Evolutionary conservation across 2,113 vertebrate species (phyloP).

Genomic region (Ictidomys tridecemlineatus): DNA sequence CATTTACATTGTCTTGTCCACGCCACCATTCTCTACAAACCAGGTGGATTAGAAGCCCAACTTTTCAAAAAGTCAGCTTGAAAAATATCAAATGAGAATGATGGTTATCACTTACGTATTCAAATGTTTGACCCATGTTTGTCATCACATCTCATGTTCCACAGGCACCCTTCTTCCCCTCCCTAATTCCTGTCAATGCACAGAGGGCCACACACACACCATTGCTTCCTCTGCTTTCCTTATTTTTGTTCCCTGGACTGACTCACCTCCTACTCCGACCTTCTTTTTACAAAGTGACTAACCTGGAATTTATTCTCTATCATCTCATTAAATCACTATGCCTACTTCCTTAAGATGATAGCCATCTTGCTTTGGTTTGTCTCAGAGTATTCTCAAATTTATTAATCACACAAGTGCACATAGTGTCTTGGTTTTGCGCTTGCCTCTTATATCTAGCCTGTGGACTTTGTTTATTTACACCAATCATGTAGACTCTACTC

Average conservation of each 20-base stretch:
- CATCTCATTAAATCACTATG: neutral
- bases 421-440: neutral
- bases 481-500: too few relatives aligned
- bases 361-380: neutral
- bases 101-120: neutral
- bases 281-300: neutral
- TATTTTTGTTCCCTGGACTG: neutral
- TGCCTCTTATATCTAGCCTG: neutral
- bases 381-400: neutral
- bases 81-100: neutral
- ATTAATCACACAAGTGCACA: too few relatives aligned
- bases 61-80: neutral
- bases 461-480: neutral
- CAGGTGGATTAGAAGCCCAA: neutral
- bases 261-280: neutral
- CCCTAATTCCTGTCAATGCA: accelerated
- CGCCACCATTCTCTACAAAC: neutral
- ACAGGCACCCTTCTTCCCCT: accelerated
- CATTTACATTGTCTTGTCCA: neutral
- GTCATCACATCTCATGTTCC: too few relatives aligned
- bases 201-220: neutral
- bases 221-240: neutral
- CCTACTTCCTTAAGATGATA: neutral
- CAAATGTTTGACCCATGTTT: neutral
- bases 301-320: neutral